These are phyloP conservation scores for Empis livida DNA, from an alignment of 2,888 invertebrate genomes.

Conservation along the genomic window DNA sequence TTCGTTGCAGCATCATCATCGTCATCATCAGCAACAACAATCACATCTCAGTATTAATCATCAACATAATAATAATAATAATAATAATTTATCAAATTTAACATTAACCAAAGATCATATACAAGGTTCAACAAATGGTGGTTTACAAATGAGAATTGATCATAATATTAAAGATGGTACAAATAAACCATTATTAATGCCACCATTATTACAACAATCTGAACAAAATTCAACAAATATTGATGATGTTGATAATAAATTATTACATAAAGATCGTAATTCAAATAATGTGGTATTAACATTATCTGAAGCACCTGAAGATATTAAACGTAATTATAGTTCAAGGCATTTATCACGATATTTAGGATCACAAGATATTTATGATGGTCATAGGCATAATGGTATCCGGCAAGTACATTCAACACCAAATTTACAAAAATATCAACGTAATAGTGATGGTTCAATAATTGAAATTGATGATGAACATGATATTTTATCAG, in stretches of 20 bases:
- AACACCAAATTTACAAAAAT: constrained; percentile 33
- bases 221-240: constrained; percentile 25
- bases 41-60: neutral
- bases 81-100: constrained; percentile 1
- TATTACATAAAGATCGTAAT: constrained; percentile 12
- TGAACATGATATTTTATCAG: constrained; percentile 1
- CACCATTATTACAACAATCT: constrained; percentile 26
- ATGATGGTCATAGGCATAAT: constrained; percentile 18
- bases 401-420: constrained; percentile 34
- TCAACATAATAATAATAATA: constrained; percentile 2
- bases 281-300: constrained; percentile 30
- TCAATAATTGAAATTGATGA: constrained; percentile 18
- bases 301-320: constrained; percentile 31
- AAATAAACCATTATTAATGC: constrained; percentile 22
- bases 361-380: constrained; percentile 30
- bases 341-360: constrained; percentile 29
- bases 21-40: constrained; percentile 3
- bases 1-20: constrained; percentile 6
- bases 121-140: constrained; percentile 28
- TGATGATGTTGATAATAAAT: constrained; percentile 10
- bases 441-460: constrained; percentile 19
- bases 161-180: constrained; percentile 14
- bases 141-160: constrained; percentile 34
- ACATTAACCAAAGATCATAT: constrained; percentile 15
- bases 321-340: constrained; percentile 34